Percentiles rank a stretch among this genome's conserved stretches.
These are phyloP conservation scores for Australoheros scitulus DNA, from an alignment of 2,113 vertebrate species.

Conservation along the genomic window DNA sequence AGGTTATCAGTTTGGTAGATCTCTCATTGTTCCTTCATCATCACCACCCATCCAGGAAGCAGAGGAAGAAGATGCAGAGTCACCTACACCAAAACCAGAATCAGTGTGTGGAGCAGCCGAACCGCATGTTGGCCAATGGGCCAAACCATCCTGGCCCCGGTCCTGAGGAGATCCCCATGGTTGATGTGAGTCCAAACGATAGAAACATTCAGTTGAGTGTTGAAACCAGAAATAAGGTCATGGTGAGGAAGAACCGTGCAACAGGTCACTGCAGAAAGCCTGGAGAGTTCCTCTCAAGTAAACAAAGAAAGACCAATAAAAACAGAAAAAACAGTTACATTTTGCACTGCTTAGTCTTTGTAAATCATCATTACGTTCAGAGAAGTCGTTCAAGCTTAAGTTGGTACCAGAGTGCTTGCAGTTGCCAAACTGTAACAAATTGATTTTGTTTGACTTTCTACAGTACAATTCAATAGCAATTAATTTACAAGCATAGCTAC, in stretches of 20 bases:
- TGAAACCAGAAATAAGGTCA: not conserved
- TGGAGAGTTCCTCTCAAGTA: not conserved
- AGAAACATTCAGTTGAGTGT: not conserved
- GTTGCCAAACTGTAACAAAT: not conserved
- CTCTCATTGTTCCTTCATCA: conserved; percentile 25
- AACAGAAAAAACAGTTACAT: not conserved
- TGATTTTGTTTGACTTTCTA: conserved; percentile 1
- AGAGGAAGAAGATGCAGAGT: conserved; percentile 93
- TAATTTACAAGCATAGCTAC: conserved; percentile 10
- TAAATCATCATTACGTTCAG: not conserved
- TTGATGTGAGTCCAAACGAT: conserved; percentile 84
- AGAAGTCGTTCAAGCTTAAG: not conserved
- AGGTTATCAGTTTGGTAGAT: not conserved
- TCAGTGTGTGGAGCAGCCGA: conserved; percentile 93
- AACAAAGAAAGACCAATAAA: not conserved
- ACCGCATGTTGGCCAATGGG: conserved; percentile 89
- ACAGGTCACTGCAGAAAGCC: not conserved
- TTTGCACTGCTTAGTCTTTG: not conserved
- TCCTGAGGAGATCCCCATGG: conserved; percentile 95
- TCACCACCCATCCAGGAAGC: conserved; percentile 82
- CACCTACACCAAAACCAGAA: conserved; percentile 96
- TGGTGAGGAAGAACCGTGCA: not conserved
- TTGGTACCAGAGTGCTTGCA: not conserved
- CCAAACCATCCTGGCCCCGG: conserved; percentile 92
- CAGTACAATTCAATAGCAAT: not conserved